Base-by-base conservation (phyloP, 2,888 invertebrate genomes). In the Anarsia innoxiella region DNA sequence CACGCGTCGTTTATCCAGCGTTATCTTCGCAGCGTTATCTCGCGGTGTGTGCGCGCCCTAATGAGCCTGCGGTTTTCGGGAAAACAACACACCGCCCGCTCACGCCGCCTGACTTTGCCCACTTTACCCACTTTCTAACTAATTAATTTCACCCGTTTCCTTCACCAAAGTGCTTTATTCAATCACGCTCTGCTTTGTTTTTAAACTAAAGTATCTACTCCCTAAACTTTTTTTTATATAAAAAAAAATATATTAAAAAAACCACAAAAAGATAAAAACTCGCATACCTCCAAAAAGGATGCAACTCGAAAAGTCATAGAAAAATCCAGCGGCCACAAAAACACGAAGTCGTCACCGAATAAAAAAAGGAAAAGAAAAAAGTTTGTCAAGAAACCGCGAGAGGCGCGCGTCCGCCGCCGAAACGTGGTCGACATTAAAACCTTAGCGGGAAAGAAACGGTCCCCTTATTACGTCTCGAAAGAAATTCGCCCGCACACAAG, bases 381-480 rank as follows among this genome's bases (percentile, higher is more conserved):
- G 68, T 72, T 76, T 68, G 50, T 42, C 49, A 55, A 53, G 60
- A 67, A 74, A 78, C 82, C 83, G 80, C 78, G 76, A 60, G 63
- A 71, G 69, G 76, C 74, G 79, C 75, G 80, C 84, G 82, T 71
- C 65, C 82, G 78, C 80, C 75, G 71, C 82, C 82, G 75, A 79
- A 84, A 70, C 83, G 83, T 79, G 82, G 80, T 82, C 80, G 74
- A 80, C 84, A 84, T 84, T 84, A 84, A 84, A 83, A 83, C 84
- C 84, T 80, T 79, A 76, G 80, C 80, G 82, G 80, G 78, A 84
- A 84, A 80, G 80, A 83, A 84, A 83, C 77, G 71, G 82, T 82
- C 83, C 84, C 84, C 83, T 84, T 83, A 83, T 82, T 82, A 83
- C 82, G 80, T 82, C 83, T 82, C 82, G 79, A 83, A 83, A 84